phyloP scores from a whole-genome alignment of 2,113 vertebrate genomes.

The Gallinago media region DNA sequence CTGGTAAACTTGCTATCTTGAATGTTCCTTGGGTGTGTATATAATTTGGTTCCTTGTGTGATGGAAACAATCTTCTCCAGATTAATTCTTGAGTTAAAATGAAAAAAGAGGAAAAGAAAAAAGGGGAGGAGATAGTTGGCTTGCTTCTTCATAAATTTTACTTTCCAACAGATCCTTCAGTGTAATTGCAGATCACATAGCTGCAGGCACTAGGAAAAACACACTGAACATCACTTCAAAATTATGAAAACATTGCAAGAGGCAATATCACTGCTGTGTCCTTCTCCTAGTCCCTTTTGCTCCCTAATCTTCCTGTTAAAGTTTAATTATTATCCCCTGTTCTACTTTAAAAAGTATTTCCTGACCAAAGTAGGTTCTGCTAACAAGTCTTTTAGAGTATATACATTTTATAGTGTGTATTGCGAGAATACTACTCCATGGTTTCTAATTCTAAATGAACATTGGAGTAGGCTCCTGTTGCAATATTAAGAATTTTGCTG shows the following conservation, averaged over 20 bases:
- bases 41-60: not conserved
- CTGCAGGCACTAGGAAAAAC: not conserved
- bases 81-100: not conserved
- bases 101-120: not conserved
- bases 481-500: not conserved
- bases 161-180: not conserved
- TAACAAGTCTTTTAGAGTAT: not conserved
- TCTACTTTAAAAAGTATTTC: not conserved
- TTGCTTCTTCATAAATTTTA: not conserved
- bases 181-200: not conserved
- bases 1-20: not conserved
- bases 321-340: not conserved
- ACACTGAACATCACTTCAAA: not conserved
- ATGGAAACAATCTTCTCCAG: not conserved
- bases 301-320: not conserved
- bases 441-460: not conserved
- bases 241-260: not conserved
- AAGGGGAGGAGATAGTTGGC: accelerated
- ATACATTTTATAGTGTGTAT: not conserved
- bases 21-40: not conserved
- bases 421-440: accelerated
- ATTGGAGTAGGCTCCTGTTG: not conserved
- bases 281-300: not conserved
- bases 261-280: not conserved
- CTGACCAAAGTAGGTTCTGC: not conserved